Conservation (phyloP, 2,888 invertebrate genomes). For the Cynaeus angustus region DNA sequence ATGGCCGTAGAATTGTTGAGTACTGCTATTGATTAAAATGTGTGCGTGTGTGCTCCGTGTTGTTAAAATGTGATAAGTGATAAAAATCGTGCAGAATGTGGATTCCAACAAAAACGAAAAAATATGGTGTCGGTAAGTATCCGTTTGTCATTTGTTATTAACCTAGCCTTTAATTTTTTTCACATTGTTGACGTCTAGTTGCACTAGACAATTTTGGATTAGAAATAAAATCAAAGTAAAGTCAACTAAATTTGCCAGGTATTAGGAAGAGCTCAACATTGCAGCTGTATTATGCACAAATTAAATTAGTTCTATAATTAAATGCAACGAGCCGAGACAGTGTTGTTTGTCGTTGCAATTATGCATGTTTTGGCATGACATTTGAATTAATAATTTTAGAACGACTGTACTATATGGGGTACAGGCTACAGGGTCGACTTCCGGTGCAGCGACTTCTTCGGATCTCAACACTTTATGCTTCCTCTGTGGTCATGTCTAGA, state of each 20-base stretch:
- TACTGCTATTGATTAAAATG: constrained; percentile 67
- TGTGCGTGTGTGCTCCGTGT: constrained; percentile 58
- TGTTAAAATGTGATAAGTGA: constrained; percentile 63
- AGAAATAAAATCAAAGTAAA: neutral
- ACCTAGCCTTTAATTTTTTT: constrained; percentile 11
- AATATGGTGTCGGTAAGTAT: constrained; percentile 84
- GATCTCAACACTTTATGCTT: constrained; percentile 62
- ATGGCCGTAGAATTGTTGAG: constrained; percentile 66
- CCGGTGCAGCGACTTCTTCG: constrained; percentile 57
- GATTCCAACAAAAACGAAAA: constrained; percentile 82
- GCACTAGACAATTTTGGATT: constrained; percentile 15
- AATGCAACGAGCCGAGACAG: neutral
- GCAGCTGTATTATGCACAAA: neutral
- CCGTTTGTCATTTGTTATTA: constrained; percentile 8
- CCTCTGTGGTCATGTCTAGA: constrained; percentile 66
- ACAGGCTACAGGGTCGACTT: constrained; percentile 52
- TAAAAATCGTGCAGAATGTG: constrained; percentile 75
- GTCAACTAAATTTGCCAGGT: constrained; percentile 3
- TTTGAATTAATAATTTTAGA: constrained; percentile 41
- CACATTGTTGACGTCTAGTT: constrained; percentile 37
- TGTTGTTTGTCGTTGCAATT: constrained; percentile 20
- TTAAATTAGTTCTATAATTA: constrained; percentile 10
- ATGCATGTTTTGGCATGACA: constrained; percentile 22
- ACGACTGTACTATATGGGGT: constrained; percentile 44
- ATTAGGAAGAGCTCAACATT: neutral